A percentile compares a stretch with the other conserved stretches of the same genome.
phyloP scores from a whole-genome alignment of 2,113 vertebrate species.

The Cheirogaleus medius region DNA sequence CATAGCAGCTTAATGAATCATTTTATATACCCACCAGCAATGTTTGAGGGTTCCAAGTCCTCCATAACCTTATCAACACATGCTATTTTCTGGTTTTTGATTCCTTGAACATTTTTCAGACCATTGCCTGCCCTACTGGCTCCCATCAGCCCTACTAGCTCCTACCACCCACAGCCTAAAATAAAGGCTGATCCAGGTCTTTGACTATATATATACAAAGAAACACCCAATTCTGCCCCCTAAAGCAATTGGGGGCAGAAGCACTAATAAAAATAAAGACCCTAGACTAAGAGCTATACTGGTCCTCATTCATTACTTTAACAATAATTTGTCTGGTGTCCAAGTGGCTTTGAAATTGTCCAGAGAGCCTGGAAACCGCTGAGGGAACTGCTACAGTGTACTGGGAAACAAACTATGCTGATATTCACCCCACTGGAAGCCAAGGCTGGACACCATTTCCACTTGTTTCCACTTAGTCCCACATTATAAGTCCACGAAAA shows the following conservation, averaged over 20 bases:
- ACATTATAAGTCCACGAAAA: not conserved
- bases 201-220: not conserved
- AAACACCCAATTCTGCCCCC: not conserved
- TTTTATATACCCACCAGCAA: not conserved
- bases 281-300: not conserved
- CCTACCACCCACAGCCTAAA: not conserved
- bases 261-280: not conserved
- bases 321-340: not conserved
- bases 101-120: not conserved
- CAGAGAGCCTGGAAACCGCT: not conserved
- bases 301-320: not conserved
- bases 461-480: not conserved
- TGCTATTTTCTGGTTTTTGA: not conserved
- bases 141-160: not conserved
- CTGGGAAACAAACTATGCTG: not conserved
- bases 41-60: not conserved
- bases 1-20: not conserved
- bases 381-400: not conserved
- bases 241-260: not conserved
- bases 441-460: not conserved
- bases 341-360: not conserved
- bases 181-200: not conserved
- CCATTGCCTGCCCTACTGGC: not conserved
- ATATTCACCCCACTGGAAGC: not conserved
- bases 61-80: not conserved